These are phyloP conservation scores for Ridgeia piscesae DNA, from an alignment of 1,140 invertebrate genomes.

Conservation along the genomic window DNA sequence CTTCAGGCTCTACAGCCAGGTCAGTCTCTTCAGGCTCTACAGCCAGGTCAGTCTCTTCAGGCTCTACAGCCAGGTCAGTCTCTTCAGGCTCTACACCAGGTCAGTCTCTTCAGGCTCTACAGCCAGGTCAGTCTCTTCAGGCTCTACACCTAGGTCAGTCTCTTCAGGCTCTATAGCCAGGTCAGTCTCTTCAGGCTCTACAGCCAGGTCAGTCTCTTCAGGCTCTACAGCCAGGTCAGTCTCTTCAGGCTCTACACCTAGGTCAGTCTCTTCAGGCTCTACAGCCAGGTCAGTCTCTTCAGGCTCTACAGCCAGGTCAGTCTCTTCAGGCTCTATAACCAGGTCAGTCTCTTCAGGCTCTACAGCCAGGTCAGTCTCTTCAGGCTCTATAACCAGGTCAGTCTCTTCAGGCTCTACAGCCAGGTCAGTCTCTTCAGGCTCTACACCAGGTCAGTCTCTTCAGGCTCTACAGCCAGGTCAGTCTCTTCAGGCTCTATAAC, in stretches of 20 bases:
- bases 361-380: conserved; percentile 44
- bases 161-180: conserved; percentile 39
- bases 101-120: conserved; percentile 38
- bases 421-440: too few species aligned
- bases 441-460: too few species aligned
- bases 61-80: conserved; percentile 42
- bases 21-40: conserved; percentile 39
- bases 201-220: conserved; percentile 42
- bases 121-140: conserved; percentile 45
- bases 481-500: too few species aligned
- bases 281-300: conserved; percentile 41
- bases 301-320: conserved; percentile 41
- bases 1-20: conserved; percentile 41
- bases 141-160: too few species aligned
- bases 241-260: too few species aligned
- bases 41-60: conserved; percentile 41
- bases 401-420: conserved; percentile 38
- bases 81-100: too few species aligned
- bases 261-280: conserved; percentile 38
- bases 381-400: too few species aligned
- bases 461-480: conserved; percentile 41
- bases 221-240: conserved; percentile 41
- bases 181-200: conserved; percentile 40
- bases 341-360: conserved; percentile 36
- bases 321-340: too few species aligned